phyloP scores from a whole-genome alignment of 2,888 invertebrate genomes.

The Drosophila neotestacea region DNA sequence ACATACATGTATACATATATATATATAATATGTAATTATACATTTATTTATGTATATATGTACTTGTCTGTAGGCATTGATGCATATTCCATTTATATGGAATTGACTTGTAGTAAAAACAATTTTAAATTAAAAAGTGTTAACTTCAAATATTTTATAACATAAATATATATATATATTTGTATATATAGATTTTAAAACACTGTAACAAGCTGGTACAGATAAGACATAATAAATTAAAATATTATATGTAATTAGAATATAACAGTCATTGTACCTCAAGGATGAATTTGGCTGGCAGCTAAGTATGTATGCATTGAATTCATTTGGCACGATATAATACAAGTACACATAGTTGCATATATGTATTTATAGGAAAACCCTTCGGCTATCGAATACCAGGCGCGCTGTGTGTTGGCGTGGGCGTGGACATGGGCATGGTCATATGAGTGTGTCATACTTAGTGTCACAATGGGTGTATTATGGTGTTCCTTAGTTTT shows the following conservation, averaged over 20 bases:
- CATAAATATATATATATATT: constrained; percentile 4
- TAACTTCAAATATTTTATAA: constrained; percentile 26
- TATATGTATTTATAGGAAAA: constrained; percentile 2
- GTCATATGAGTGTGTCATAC: constrained; percentile 14
- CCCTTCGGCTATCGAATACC: constrained; percentile 23
- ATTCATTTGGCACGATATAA: constrained; percentile 40
- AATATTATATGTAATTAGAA: constrained; percentile 22
- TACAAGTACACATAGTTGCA: constrained; percentile 32
- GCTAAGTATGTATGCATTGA: constrained; percentile 26
- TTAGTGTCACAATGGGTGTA: constrained; percentile 30
- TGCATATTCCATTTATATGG: constrained; percentile 17
- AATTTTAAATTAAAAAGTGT: constrained; percentile 10
- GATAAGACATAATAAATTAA: constrained; percentile 36
- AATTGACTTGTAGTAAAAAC: constrained; percentile 32
- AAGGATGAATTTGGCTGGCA: constrained; percentile 38
- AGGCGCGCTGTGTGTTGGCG: constrained; percentile 26
- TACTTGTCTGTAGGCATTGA: neutral
- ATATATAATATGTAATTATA: constrained; percentile 1
- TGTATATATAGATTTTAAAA: neutral
- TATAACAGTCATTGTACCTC: constrained; percentile 50
- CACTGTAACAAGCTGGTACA: constrained; percentile 36
- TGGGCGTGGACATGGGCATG: constrained; percentile 4
- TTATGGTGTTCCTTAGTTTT: neutral
- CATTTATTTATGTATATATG: neutral
- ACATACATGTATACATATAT: constrained; percentile 5